Base-by-base conservation (phyloP, 2,888 invertebrate species). In the Melipona beecheii region DNA sequence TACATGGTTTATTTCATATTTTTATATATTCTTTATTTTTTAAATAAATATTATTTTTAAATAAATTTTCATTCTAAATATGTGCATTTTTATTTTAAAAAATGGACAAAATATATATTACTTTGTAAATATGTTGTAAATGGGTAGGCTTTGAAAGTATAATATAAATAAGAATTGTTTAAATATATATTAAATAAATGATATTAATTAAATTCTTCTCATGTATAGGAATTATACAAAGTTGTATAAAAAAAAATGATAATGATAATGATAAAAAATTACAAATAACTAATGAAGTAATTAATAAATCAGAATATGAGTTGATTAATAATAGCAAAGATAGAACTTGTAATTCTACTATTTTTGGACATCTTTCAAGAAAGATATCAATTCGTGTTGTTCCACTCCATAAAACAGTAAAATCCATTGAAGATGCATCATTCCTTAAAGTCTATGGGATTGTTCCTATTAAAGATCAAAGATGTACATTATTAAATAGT, bases 111-210 rank as follows among this genome's bases (percentile, higher is more conserved):
- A 50, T 60, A 68, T 50, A 54, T 65, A 74, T n/a, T 70, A 62
- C 15, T 54, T 54, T 31, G 52, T 69, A 69, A 54, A 68, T 50
- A 62, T 68, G 60, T 56, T 94, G 93, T 95, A 82, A 96, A 95
- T 96, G 95, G 94, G 96, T 96, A 95, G 93, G 95, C 94, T 89
- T 95, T 95, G 17, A 21, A 74, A 58, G 60, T 64, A 21, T 19
- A 49, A 52, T 19, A 36, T 58, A 65, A 50, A 36, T 21, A 60
- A 71, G 52, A 58, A 74, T 60, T 70, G 52, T 27, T 31, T 1
- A 60, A 19, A 60, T 60, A 58, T n/a, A 19, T 19, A 17, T 68
- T 27, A 64, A 17, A 43, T 43, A 43, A n/a, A 31, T 56, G 27
- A 27, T n/a, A 78, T 78, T 72, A 49, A n/a, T 83, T 62, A 95